These are phyloP conservation scores for Hassar affinis DNA, from an alignment of 2,113 vertebrate genomes.

Conservation along the genomic window DNA sequence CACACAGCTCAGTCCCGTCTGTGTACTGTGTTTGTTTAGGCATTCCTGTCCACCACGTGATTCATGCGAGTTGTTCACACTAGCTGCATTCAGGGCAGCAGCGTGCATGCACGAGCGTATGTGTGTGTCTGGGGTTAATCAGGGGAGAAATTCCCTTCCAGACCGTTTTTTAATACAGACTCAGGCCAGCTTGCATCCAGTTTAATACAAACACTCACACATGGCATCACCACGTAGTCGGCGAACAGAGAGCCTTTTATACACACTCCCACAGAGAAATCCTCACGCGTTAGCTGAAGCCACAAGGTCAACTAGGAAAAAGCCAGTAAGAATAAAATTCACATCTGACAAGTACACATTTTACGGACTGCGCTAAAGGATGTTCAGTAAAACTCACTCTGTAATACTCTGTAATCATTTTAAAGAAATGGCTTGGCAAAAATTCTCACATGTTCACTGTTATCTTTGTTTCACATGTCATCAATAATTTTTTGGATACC, in stretches of 20 bases:
- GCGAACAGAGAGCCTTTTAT: conserved; percentile 43
- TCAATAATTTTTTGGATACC: background rate
- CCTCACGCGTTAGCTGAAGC: conserved; percentile 13
- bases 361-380: background rate
- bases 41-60: conserved; percentile 49
- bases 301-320: conserved; percentile 2
- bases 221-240: conserved; percentile 10
- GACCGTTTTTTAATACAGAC: conserved; percentile 37
- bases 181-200: conserved; percentile 38
- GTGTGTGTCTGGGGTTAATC: conserved; percentile 46
- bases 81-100: conserved; percentile 45
- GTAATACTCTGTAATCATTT: too few species aligned
- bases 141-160: conserved; percentile 41
- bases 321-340: background rate
- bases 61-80: conserved; percentile 40
- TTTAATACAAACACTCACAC: conserved; percentile 51
- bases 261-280: conserved; percentile 17
- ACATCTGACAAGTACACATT: background rate
- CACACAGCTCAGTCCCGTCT: conserved; percentile 27
- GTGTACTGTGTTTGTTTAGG: conserved; percentile 51
- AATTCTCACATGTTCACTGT: background rate
- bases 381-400: background rate
- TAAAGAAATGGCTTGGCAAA: background rate
- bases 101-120: background rate
- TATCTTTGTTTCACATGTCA: background rate